Evolutionary conservation across 2,797 vertebrate species (phyloP).

Genomic region (Hippocampus kuda): DNA sequence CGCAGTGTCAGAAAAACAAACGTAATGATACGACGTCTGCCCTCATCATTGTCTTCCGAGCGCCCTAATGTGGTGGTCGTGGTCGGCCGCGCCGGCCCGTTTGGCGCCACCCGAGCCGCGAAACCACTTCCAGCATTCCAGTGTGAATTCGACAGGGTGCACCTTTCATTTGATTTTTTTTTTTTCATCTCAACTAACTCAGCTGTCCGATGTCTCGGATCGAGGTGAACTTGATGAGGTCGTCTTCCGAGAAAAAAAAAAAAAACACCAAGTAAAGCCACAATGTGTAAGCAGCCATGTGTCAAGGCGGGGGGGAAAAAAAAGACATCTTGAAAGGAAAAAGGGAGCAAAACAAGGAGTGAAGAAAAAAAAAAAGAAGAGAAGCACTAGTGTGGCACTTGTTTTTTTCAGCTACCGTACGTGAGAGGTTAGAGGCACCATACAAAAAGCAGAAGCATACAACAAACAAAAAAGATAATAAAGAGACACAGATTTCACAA

Average conservation of each 20-base stretch:
- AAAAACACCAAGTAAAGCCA: slow-evolving; percentile 18
- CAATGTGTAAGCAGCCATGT: slow-evolving; percentile 34
- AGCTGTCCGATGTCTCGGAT: not conserved
- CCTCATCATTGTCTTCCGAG: slow-evolving; percentile 1
- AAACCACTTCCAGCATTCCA: not conserved
- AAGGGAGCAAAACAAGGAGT: slow-evolving; percentile 11
- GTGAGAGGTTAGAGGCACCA: slow-evolving; percentile 24
- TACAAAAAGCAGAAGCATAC: not conserved
- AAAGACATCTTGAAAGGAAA: slow-evolving; percentile 5
- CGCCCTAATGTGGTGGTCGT: not conserved
- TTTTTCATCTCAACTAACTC: not conserved
- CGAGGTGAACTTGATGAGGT: not conserved
- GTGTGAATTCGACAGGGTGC: not conserved
- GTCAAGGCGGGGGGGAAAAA: slow-evolving; percentile 10
- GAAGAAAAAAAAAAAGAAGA: slow-evolving; percentile 13
- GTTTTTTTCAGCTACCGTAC: slow-evolving; percentile 14
- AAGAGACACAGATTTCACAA: not conserved
- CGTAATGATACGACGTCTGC: slow-evolving; percentile 1
- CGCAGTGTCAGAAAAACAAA: slow-evolving; percentile 2
- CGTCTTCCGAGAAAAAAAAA: not conserved
- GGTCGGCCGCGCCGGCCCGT: not conserved
- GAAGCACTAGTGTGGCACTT: not conserved
- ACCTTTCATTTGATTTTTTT: not conserved
- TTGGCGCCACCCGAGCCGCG: slow-evolving; percentile 4
- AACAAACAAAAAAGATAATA: no score